Base-by-base conservation (phyloP, 2,797 vertebrate species). In the Manis pentadactyla region DNA sequence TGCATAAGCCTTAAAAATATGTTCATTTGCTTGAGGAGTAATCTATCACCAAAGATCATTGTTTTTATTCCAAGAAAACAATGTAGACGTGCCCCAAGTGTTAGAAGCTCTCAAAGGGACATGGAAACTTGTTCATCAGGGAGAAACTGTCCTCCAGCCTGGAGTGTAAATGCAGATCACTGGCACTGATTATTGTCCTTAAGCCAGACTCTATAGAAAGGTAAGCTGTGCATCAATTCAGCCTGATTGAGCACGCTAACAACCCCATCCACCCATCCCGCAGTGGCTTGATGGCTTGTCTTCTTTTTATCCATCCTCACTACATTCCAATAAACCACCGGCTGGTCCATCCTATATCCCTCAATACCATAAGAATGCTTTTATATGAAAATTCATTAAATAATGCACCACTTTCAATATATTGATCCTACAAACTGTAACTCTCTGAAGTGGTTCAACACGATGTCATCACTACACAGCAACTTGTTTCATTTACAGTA, bases 401-500 rank as follows among this genome's bases (percentile, higher is more conserved):
- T 81, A 97, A 96, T 15, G 39, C 46, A 81, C 75, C 94, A 84
- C 97, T 98, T 96, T 93, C 97, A 82, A 93, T 96, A 93, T 87
- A 91, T 66, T 95, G 96, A 97, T 98, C 97, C 96, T 93, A 98
- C 93, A 97, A 97, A 98, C 97, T 83, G 53, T 78, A 78, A 95
- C 73, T 96, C 97, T 97, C 95, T 97, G 97, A 98, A 97, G 97
- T 97, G 98, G 97, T 98, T 98, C 98, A 96, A 98, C 97, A 97
- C 98, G 92, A 98, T 98, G 98, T 98, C 98, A 98, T 98, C 98
- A 97, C 98, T 87, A 98, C 96, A 94, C 97, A 96, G 98, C 98
- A 98, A 98, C 97, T 98, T 98, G 97, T 98, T 98, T 98, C 98
- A 98, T 98, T 99, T 98, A 98, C 98, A 98, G 97, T 98, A 98